phyloP scores from a whole-genome alignment of 2,797 vertebrate genomes.

The Danionella dracula region DNA sequence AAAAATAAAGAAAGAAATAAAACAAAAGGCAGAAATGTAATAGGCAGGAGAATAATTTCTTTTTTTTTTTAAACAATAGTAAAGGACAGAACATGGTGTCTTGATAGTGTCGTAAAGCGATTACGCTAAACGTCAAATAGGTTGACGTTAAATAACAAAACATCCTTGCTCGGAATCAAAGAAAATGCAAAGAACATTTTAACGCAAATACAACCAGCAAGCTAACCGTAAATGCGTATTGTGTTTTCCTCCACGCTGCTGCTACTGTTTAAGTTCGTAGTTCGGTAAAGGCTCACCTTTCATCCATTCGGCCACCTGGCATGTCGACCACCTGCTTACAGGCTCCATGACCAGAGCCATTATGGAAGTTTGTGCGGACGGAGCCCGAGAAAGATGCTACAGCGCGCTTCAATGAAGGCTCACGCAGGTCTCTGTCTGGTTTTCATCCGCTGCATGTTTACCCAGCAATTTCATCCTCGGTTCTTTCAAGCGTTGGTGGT shows the following conservation, averaged over 20 bases:
- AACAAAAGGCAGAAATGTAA: too few species aligned
- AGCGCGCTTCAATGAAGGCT: constrained; percentile 41
- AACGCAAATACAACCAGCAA: background rate
- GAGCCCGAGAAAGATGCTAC: constrained; percentile 57
- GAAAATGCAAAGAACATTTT: background rate
- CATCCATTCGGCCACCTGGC: constrained; percentile 98
- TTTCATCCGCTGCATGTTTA: constrained; percentile 21
- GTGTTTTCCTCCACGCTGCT: background rate
- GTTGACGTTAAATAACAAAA: too few species aligned
- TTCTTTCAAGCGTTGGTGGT: constrained; percentile 48
- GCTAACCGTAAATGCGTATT: too few species aligned
- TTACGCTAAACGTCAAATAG: too few species aligned
- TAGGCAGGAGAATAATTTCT: too few species aligned
- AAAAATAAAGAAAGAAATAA: too few species aligned
- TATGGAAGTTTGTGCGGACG: constrained; percentile 67
- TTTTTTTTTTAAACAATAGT: too few species aligned
- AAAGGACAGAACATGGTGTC: too few species aligned
- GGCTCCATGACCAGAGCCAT: constrained; percentile 98
- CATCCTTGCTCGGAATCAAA: background rate
- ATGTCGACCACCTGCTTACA: constrained; percentile 96
- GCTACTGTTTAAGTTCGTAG: background rate
- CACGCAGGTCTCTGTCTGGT: constrained; percentile 18
- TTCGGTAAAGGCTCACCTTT: constrained; percentile 74
- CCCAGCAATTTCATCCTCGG: background rate
- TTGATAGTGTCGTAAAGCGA: background rate